Base-by-base conservation (phyloP, 1,140 invertebrate genomes). In the Anadara kagoshimensis region DNA sequence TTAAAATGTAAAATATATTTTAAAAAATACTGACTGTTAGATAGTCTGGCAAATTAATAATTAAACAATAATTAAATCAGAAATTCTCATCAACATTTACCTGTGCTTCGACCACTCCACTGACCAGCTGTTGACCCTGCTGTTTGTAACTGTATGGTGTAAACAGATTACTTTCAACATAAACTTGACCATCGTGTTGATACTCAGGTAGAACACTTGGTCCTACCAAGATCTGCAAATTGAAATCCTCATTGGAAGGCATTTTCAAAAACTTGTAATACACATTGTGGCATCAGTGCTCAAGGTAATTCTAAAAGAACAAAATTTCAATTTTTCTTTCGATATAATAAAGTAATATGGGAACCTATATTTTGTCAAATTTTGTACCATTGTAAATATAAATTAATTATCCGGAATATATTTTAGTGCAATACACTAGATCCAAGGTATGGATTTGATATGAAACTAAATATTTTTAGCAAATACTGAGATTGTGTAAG, bases 91-190 rank as follows among this genome's bases (percentile, higher is more conserved):
- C n/a, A n/a, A n/a, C n/a, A n/a, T 49, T 29, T 54, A 76, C 74
- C 74, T 76, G 74, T 14, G 22, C 43, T 62, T 76, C 74, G 1
- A 41, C 62, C 53, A 71, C 74, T 14, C 63, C 68, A 16, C 59
- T 53, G 3, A 76, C 69, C 14, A n/a, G 26, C 47, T 76, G 68
- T 20, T 70, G 49, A 44, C 57, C 51, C n/a, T 57, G 49, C 29
- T 71, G 63, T 20, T 76, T 65, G 43, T 59, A 76, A 44, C 74
- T 76, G 47, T 61, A 49, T 7, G 74, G 74, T 11, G 74, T 71
- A 51, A 71, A 76, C 12, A 71, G 47, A 44, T 62, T 59, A 43
- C 67, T 64, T 43, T 76, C 74, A 36, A 76, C 64, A 63, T 62
- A 76, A 57, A 20, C 26, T 16, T 43, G 20, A 5, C 67, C 69